Evolutionary conservation across 2,797 vertebrate genomes (phyloP).

Genomic region (Pyrocephalus nanus): DNA sequence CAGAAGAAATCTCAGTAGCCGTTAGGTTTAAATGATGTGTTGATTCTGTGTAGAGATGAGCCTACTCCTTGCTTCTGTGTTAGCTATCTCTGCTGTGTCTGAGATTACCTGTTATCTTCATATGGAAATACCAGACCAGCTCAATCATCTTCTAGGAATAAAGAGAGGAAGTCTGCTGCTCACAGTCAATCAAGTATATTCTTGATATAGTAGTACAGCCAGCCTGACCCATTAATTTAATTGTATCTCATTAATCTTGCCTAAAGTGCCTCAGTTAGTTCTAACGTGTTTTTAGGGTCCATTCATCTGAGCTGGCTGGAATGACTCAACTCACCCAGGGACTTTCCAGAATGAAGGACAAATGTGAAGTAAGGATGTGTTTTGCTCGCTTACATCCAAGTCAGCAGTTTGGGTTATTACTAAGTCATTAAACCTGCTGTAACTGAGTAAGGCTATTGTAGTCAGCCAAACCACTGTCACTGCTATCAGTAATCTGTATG

Average conservation of each 20-base stretch:
- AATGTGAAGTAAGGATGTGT: neutral
- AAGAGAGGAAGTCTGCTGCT: neutral
- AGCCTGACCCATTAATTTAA: neutral
- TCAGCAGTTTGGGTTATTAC: neutral
- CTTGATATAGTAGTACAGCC: neutral
- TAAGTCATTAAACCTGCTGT: neutral
- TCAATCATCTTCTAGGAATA: neutral
- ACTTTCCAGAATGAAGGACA: neutral
- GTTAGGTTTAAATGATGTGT: neutral
- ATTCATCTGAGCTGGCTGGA: neutral
- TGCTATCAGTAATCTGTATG: neutral
- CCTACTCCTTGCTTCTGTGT: neutral
- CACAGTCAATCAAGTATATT: neutral
- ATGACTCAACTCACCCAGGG: neutral
- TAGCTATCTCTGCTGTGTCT: neutral
- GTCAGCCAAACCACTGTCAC: neutral
- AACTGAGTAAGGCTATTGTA: neutral
- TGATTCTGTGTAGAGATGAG: neutral
- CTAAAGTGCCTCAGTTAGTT: constrained; percentile 67
- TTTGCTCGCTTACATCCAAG: neutral
- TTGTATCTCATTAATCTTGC: neutral
- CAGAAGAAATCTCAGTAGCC: neutral
- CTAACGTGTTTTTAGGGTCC: neutral
- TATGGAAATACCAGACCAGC: neutral
- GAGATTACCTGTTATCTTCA: neutral